Conservation (phyloP, 2,888 invertebrate species). For the Leistus spinibarbis region DNA sequence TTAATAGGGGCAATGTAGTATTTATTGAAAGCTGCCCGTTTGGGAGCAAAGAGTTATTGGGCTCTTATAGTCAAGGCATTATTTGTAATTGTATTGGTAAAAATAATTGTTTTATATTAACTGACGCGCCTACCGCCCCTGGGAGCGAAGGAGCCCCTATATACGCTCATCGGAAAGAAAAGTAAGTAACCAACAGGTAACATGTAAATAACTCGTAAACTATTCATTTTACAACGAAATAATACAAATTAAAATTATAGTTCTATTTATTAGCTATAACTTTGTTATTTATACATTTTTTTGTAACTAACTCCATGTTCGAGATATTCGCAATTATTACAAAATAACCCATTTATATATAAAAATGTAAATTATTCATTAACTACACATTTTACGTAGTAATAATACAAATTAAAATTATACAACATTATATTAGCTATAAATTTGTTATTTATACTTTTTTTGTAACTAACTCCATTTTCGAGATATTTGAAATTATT, state of each 20-base stretch:
- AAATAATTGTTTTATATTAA: slow-evolving; percentile 61
- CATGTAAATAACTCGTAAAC: slow-evolving; percentile 31
- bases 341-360: too few species aligned
- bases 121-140: slow-evolving; percentile 64
- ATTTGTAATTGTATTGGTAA: slow-evolving; percentile 64
- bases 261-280: too few species aligned
- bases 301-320: too few species aligned
- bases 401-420: too few species aligned
- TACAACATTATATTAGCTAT: too few species aligned
- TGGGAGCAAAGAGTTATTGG: slow-evolving; percentile 61
- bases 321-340: too few species aligned
- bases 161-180: slow-evolving; percentile 49
- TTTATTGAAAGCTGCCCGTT: slow-evolving; percentile 53
- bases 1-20: slow-evolving; percentile 43
- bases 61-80: slow-evolving; percentile 63
- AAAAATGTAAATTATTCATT: too few species aligned
- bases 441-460: too few species aligned
- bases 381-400: too few species aligned
- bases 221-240: neutral
- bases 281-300: too few species aligned
- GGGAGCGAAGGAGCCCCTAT: slow-evolving; percentile 68
- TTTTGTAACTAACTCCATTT: too few species aligned
- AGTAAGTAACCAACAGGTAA: slow-evolving; percentile 37
- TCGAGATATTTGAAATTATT: too few species aligned
- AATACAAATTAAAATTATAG: neutral